These are phyloP conservation scores for Mythimna lalbum DNA, from an alignment of 2,888 invertebrate species.

Conservation along the genomic window DNA sequence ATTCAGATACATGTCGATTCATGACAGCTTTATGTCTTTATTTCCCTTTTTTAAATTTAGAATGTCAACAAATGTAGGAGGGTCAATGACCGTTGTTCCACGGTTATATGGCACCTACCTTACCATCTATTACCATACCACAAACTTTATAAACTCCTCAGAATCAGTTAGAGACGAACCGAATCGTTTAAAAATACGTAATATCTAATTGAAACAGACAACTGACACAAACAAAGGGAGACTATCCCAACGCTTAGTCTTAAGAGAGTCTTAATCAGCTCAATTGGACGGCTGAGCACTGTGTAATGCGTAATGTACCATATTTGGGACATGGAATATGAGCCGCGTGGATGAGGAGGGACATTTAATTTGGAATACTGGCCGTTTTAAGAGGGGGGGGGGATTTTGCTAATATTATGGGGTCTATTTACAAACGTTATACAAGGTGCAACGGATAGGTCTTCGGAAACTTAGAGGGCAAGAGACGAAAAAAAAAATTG, in stretches of 20 bases:
- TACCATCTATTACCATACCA: not conserved
- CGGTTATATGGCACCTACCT: too few relatives aligned
- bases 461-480: too few relatives aligned
- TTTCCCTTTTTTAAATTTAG: too few relatives aligned
- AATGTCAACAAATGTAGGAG: too few relatives aligned
- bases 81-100: too few relatives aligned
- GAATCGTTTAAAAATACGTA: slow-evolving; percentile 48
- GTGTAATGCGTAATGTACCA: slow-evolving; percentile 82
- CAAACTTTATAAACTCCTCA: not conserved
- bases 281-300: slow-evolving; percentile 84
- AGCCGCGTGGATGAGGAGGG: slow-evolving; percentile 55
- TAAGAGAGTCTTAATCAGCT: slow-evolving; percentile 82
- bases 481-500: too few relatives aligned
- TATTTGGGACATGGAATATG: slow-evolving; percentile 77
- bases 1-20: too few relatives aligned
- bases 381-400: not conserved
- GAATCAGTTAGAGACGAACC: slow-evolving; percentile 17
- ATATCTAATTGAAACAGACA: slow-evolving; percentile 53
- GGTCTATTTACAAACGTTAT: too few relatives aligned
- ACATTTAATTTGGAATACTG: slow-evolving; percentile 1
- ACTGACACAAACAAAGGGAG: slow-evolving; percentile 59
- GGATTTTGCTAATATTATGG: not conserved
- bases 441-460: too few relatives aligned
- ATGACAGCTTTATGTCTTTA: too few relatives aligned
- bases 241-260: slow-evolving; percentile 63